Evolutionary conservation across 2,888 invertebrate genomes (phyloP).

Genomic region (Cantharis rufa): DNA sequence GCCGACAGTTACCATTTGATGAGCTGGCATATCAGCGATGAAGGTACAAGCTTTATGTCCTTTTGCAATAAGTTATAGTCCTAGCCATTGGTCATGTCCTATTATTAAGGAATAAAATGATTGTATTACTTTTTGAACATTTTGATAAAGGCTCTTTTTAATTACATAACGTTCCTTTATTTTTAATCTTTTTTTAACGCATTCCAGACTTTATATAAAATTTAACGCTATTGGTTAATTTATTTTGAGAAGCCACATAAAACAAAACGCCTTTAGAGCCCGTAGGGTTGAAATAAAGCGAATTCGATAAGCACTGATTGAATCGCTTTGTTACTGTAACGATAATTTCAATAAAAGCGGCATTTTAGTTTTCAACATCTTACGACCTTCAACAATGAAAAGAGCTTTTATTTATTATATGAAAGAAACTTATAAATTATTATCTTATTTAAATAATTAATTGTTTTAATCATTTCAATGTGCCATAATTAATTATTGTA

Average conservation of each 20-base stretch:
- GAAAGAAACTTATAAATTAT: neutral
- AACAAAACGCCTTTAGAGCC: slow-evolving; percentile 19
- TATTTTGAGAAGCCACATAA: slow-evolving; percentile 19
- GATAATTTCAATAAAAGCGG: slow-evolving; percentile 22
- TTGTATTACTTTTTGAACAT: neutral
- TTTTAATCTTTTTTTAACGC: slow-evolving; percentile 5
- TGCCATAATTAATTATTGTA: neutral
- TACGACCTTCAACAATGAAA: neutral
- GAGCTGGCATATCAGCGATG: slow-evolving; percentile 37
- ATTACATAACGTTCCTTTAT: neutral
- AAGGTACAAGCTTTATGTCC: slow-evolving; percentile 32
- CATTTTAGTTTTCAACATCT: slow-evolving; percentile 3
- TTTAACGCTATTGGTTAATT: slow-evolving; percentile 17
- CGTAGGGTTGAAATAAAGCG: slow-evolving; percentile 16
- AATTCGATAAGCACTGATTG: slow-evolving; percentile 21
- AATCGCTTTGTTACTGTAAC: slow-evolving; percentile 25
- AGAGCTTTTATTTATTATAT: neutral
- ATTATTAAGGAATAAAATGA: neutral
- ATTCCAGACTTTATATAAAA: slow-evolving; percentile 7
- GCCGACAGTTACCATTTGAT: slow-evolving; percentile 35
- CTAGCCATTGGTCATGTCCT: slow-evolving; percentile 24
- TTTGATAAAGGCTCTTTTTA: neutral
- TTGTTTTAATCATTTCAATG: neutral
- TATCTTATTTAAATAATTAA: neutral
- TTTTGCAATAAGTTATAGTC: slow-evolving; percentile 37